Evolutionary conservation across 2,797 vertebrate species (phyloP).

Genomic region (Lepidocolaptes lacrymiger): DNA sequence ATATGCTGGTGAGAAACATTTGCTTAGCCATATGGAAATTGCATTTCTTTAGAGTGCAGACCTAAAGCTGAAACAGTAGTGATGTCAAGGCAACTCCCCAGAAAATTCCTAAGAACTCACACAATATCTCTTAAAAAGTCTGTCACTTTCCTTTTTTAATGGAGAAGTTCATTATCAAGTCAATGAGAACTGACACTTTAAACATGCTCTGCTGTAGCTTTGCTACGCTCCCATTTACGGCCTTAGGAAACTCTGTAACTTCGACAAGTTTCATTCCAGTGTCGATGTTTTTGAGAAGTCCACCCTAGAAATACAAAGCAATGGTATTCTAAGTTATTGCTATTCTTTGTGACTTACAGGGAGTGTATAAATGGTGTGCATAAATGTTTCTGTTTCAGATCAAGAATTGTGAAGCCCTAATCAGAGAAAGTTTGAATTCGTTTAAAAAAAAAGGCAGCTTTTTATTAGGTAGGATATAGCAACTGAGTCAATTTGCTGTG

Average conservation of each 20-base stretch:
- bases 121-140: conserved; percentile 1
- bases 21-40: conserved; percentile 64
- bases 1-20: conserved; percentile 62
- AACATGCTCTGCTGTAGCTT: not conserved
- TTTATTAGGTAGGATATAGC: not conserved
- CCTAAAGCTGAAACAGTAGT: conserved; percentile 34
- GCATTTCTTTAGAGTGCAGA: conserved; percentile 44
- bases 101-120: not conserved
- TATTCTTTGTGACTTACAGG: not conserved
- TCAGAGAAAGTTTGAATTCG: not conserved
- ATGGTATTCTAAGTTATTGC: not conserved
- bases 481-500: not conserved
- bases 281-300: not conserved
- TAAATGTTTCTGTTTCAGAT: not conserved
- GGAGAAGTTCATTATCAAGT: conserved; percentile 27
- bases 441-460: not conserved
- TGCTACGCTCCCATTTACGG: not conserved
- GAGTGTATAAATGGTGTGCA: not conserved
- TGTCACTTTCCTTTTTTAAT: conserved; percentile 38
- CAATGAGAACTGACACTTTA: conserved; percentile 32
- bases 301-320: not conserved
- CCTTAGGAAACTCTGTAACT: not conserved
- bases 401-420: not conserved
- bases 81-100: conserved; percentile 17
- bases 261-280: not conserved